A percentile compares a stretch with the other conserved stretches of the same genome.
These are phyloP conservation scores for Nematolebias whitei DNA, from an alignment of 2,113 vertebrate genomes.

Conservation along the genomic window DNA sequence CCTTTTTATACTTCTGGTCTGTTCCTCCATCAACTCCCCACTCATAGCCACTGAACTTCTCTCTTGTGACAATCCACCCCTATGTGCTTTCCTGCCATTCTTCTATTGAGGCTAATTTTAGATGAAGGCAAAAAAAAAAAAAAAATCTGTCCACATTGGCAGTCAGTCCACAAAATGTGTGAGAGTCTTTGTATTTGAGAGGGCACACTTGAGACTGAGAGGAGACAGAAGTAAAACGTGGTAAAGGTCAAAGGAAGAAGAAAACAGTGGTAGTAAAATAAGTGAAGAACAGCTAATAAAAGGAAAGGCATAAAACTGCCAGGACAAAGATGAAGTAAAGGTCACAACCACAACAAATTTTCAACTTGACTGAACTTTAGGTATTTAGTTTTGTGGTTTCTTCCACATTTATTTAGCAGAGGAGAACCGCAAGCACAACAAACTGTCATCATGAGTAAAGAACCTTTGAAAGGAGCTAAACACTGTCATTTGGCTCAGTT, in stretches of 20 bases:
- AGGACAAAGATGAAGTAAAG: conserved; percentile 23
- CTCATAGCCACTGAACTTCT: conserved; percentile 1
- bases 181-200: conserved; percentile 3
- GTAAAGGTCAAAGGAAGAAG: conserved; percentile 52
- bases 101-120: conserved; percentile 75
- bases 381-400: conserved; percentile 42
- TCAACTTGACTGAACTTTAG: conserved; percentile 39
- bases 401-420: conserved; percentile 45
- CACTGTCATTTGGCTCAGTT: conserved; percentile 47
- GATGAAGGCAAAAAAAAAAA: conserved; percentile 63
- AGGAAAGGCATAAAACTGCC: conserved; percentile 25
- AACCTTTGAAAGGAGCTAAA: conserved; percentile 45
- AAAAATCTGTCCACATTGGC: conserved; percentile 60
- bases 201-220: conserved; percentile 2
- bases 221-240: conserved; percentile 29
- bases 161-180: conserved; percentile 58
- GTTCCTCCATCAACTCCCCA: conserved; percentile 42
- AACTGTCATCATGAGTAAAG: conserved; percentile 45
- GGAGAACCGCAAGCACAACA: conserved; percentile 56
- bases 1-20: conserved; percentile 53
- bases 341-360: conserved; percentile 36
- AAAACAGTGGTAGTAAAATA: conserved; percentile 12
- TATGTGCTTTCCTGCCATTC: conserved; percentile 75
- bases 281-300: conserved; percentile 37
- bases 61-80: conserved; percentile 51